A percentile compares a stretch with the other conserved stretches of the same genome.
phyloP scores from a whole-genome alignment of 2,797 vertebrate genomes.

The Sebastes matsubarae region DNA sequence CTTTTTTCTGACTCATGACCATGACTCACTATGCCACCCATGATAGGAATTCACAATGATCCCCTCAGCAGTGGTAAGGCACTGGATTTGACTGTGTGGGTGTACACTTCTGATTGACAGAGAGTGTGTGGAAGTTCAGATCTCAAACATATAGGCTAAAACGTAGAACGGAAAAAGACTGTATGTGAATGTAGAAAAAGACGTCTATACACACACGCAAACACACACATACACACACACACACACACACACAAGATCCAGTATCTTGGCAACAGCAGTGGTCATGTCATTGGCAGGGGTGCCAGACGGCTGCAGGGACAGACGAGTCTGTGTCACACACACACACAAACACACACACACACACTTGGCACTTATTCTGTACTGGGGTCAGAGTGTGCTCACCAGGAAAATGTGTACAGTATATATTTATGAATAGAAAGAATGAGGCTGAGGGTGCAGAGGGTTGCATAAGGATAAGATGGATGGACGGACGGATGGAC shows the following conservation, averaged over 20 bases:
- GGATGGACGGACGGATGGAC: neutral
- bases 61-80: conserved; percentile 4
- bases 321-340: conserved; percentile 24
- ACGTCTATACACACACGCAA: neutral
- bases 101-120: conserved; percentile 31
- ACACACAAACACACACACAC: conserved; percentile 10
- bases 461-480: neutral
- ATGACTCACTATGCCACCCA: conserved; percentile 28
- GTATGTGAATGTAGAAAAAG: neutral
- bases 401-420: neutral
- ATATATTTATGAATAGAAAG: neutral
- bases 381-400: conserved; percentile 23
- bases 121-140: conserved; percentile 7
- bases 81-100: conserved; percentile 29
- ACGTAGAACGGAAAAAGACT: conserved; percentile 8
- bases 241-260: neutral
- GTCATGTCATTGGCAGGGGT: conserved; percentile 64
- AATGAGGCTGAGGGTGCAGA: neutral
- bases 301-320: conserved; percentile 69
- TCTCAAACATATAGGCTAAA: conserved; percentile 9
- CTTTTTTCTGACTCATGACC: neutral
- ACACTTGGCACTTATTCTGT: conserved; percentile 19
- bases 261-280: conserved; percentile 67
- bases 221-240: neutral
- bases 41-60: neutral